These are phyloP conservation scores for Hemicordylus capensis DNA, from an alignment of 2,113 vertebrate species.

Conservation along the genomic window DNA sequence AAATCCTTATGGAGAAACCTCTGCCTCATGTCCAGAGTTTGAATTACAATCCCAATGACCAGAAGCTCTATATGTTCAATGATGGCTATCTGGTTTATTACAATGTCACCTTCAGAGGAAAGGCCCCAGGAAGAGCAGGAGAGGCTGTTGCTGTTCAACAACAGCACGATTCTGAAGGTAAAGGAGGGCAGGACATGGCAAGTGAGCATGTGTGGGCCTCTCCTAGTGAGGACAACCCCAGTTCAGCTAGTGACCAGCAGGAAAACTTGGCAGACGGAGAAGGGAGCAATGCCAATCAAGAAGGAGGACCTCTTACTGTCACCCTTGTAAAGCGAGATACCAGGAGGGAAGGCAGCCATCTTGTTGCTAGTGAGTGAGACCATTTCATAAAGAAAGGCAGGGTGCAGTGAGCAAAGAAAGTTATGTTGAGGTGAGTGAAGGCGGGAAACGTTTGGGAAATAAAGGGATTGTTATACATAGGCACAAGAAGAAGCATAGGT, in stretches of 20 bases:
- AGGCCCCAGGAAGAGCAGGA: not conserved
- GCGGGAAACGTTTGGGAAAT: not conserved
- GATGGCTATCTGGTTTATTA: conserved; percentile 69
- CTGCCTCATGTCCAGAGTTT: conserved; percentile 73
- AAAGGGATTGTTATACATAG: not conserved
- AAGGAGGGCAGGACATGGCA: not conserved
- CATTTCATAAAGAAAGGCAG: not conserved
- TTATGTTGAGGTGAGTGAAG: not conserved
- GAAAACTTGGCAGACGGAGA: not conserved
- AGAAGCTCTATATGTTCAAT: conserved; percentile 83
- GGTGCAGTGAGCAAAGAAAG: not conserved
- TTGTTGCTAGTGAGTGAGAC: not conserved
- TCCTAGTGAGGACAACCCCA: not conserved
- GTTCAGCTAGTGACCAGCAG: not conserved
- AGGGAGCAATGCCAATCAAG: not conserved
- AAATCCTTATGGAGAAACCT: conserved; percentile 75
- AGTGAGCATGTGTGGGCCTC: too few relatives aligned
- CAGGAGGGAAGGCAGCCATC: not conserved
- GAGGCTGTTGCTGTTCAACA: not conserved
- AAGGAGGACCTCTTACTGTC: not conserved
- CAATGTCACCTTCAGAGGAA: conserved; percentile 55
- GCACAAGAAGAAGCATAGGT: not conserved
- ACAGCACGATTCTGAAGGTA: not conserved
- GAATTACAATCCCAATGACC: conserved; percentile 80
- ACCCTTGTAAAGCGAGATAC: not conserved